Evolutionary conservation across 53 echinoderm and acorn worm genomes (phyloP).

Genomic region (Holothuria scabra): DNA sequence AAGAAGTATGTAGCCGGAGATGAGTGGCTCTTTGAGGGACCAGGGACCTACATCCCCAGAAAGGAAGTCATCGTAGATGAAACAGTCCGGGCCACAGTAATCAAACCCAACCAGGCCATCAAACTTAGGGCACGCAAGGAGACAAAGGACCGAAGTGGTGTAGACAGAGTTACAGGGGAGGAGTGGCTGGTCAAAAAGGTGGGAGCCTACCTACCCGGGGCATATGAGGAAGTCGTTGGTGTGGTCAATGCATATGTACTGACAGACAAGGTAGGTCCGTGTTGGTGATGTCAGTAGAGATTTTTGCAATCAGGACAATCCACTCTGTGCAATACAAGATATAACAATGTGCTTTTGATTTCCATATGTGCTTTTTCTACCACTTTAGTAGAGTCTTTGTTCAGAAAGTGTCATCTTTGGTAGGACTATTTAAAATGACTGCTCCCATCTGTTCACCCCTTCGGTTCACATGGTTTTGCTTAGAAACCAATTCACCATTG

Average conservation of each 20-base stretch:
- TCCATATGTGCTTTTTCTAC: not conserved
- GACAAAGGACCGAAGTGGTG: slow-evolving; percentile 77
- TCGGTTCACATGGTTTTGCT: no score
- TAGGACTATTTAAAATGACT: no score
- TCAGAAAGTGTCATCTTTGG: no score
- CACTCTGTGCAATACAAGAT: not conserved
- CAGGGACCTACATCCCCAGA: slow-evolving; percentile 94
- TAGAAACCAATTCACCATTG: no score
- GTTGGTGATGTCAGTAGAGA: not conserved
- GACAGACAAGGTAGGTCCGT: slow-evolving; percentile 87
- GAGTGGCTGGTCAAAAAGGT: slow-evolving; percentile 98
- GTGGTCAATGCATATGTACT: slow-evolving; percentile 94
- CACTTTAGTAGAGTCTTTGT: no score
- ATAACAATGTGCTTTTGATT: no score
- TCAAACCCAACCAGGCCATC: slow-evolving; percentile 98
- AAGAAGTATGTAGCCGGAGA: slow-evolving; percentile 89
- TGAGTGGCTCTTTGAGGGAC: slow-evolving; percentile 99
- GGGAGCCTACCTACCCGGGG: slow-evolving; percentile 96
- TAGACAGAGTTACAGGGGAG: slow-evolving; percentile 84
- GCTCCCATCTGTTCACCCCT: no score
- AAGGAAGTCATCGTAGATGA: slow-evolving; percentile 97
- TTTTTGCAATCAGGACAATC: not conserved
- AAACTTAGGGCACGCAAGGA: slow-evolving; percentile 96
- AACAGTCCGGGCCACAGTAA: slow-evolving; percentile 91
- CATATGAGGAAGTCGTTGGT: slow-evolving; percentile 94